Conservation (phyloP, 2,113 vertebrate species). For the Leptocoma aspasia region DNA sequence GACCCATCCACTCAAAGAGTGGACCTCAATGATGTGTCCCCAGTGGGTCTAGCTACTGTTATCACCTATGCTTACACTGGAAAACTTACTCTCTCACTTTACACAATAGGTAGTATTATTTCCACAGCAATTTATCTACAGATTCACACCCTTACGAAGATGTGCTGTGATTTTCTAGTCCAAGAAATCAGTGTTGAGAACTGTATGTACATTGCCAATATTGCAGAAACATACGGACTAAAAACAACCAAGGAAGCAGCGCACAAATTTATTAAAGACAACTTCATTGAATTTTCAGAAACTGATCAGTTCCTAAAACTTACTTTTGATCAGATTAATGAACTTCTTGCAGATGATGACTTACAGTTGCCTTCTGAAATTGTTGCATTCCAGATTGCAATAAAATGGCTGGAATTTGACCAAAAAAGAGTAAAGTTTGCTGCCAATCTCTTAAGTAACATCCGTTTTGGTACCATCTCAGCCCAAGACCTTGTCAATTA, state of each 20-base stretch:
- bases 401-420: slow-evolving; percentile 98
- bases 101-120: slow-evolving; percentile 94
- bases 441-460: slow-evolving; percentile 87
- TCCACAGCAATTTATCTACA: slow-evolving; percentile 90
- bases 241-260: slow-evolving; percentile 88
- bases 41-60: slow-evolving; percentile 88
- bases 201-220: slow-evolving; percentile 95
- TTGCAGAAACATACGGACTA: slow-evolving; percentile 91
- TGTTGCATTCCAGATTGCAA: slow-evolving; percentile 96
- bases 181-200: slow-evolving; percentile 96
- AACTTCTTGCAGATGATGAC: slow-evolving; percentile 93
- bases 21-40: slow-evolving; percentile 91
- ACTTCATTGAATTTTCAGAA: slow-evolving; percentile 98
- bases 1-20: slow-evolving; percentile 87
- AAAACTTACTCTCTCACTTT: slow-evolving; percentile 93
- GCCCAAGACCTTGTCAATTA: slow-evolving; percentile 95
- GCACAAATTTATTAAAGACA: slow-evolving; percentile 95
- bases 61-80: slow-evolving; percentile 96
- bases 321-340: slow-evolving; percentile 97
- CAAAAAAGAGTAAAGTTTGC: slow-evolving; percentile 94
- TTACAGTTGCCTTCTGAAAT: slow-evolving; percentile 95
- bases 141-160: slow-evolving; percentile 92
- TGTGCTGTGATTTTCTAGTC: slow-evolving; percentile 96
- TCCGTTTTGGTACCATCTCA: slow-evolving; percentile 96
- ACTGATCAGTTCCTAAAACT: slow-evolving; percentile 98